Evolutionary conservation across 2,797 vertebrate species (phyloP).

Genomic region (Poecilia velifera): DNA sequence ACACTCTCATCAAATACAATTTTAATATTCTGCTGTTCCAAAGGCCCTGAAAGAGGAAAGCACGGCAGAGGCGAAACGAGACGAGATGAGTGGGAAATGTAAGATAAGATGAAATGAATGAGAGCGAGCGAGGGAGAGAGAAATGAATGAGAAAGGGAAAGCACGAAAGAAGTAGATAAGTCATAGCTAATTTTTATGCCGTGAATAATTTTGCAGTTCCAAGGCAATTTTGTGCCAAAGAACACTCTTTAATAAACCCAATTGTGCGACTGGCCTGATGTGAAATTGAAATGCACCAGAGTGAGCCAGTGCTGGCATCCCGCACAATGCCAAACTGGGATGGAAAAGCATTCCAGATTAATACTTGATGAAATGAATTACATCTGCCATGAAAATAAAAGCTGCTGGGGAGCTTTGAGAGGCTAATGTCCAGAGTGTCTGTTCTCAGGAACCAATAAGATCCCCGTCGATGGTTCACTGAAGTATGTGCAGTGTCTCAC

Average conservation of each 20-base stretch:
- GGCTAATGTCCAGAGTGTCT: slow-evolving; percentile 50
- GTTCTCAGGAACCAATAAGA: slow-evolving; percentile 57
- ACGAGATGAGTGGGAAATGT: slow-evolving; percentile 72
- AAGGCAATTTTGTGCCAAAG: slow-evolving; percentile 71
- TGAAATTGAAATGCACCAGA: slow-evolving; percentile 82
- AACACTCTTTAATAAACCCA: slow-evolving; percentile 77
- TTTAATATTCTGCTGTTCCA: slow-evolving; percentile 75
- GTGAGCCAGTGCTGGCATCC: slow-evolving; percentile 58
- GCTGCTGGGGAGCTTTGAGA: slow-evolving; percentile 51
- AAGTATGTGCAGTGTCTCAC: slow-evolving; percentile 23
- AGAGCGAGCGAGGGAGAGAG: slow-evolving; percentile 31
- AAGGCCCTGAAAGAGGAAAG: slow-evolving; percentile 60
- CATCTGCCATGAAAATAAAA: slow-evolving; percentile 65
- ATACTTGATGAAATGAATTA: slow-evolving; percentile 76
- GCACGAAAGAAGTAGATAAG: slow-evolving; percentile 64
- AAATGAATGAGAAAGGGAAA: slow-evolving; percentile 24
- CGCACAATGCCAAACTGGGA: slow-evolving; percentile 69
- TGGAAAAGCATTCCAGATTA: slow-evolving; percentile 73
- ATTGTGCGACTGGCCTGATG: slow-evolving; percentile 79
- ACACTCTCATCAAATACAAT: slow-evolving; percentile 77
- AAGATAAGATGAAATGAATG: slow-evolving; percentile 77
- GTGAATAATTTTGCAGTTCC: slow-evolving; percentile 76
- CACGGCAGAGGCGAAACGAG: slow-evolving; percentile 50
- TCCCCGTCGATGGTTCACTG: slow-evolving; percentile 40
- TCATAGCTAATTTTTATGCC: slow-evolving; percentile 67